A percentile compares a stretch with the other conserved stretches of the same genome.
Conservation (phyloP, 2,797 vertebrate species). For the Onychomys leucogaster region DNA sequence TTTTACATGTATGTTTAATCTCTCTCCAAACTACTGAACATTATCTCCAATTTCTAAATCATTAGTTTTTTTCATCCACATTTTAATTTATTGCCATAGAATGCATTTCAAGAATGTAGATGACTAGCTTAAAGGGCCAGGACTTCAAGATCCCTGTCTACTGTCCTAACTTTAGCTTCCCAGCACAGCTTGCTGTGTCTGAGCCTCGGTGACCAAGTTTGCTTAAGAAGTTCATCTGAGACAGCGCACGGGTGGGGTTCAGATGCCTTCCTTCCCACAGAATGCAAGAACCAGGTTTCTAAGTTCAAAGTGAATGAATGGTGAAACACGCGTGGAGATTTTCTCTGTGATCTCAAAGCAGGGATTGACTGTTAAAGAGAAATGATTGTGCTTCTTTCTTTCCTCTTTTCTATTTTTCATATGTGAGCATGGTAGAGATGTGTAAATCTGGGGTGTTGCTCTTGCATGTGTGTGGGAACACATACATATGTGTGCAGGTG, state of each 20-base stretch:
- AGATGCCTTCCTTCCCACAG: not conserved
- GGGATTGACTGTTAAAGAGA: not conserved
- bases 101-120: not conserved
- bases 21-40: not conserved
- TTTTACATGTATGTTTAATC: not conserved
- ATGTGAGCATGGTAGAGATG: not conserved
- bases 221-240: not conserved
- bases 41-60: not conserved
- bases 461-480: not conserved
- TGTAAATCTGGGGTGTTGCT: not conserved
- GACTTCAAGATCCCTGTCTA: not conserved
- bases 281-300: not conserved
- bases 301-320: not conserved
- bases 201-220: not conserved
- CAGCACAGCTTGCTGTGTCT: too few relatives aligned
- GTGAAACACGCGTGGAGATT: not conserved
- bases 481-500: not conserved
- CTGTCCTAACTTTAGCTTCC: not conserved
- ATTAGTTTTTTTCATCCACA: not conserved
- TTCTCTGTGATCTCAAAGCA: not conserved
- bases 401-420: not conserved
- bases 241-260: not conserved
- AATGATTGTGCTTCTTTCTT: not conserved
- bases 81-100: not conserved
- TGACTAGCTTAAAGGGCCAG: not conserved